These are phyloP conservation scores for Drosophila asahinai DNA, from an alignment of 1,140 invertebrate species.

Conservation along the genomic window DNA sequence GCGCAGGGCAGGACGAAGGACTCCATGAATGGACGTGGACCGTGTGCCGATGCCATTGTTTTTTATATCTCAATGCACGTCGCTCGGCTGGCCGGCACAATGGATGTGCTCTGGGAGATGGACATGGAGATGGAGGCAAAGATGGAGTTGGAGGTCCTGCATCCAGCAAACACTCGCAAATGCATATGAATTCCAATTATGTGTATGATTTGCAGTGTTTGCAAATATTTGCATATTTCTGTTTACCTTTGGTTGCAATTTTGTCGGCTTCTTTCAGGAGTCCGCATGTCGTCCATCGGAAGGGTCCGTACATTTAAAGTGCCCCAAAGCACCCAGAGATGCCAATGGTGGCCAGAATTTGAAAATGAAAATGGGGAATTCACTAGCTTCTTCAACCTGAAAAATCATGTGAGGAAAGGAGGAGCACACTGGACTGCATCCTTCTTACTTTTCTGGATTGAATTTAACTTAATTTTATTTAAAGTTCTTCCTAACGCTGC, in stretches of 20 bases:
- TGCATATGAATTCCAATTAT: slow-evolving; percentile 75
- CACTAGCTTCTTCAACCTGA: too few species aligned
- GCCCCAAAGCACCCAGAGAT: too few species aligned
- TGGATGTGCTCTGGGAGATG: slow-evolving; percentile 12
- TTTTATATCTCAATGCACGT: slow-evolving; percentile 68
- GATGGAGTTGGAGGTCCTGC: neutral
- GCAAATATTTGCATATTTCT: slow-evolving; percentile 73
- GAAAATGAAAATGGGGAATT: too few species aligned
- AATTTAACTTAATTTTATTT: too few species aligned
- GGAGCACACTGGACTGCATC: too few species aligned
- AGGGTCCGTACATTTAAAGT: neutral
- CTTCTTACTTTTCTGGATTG: too few species aligned
- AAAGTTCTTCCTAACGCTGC: too few species aligned
- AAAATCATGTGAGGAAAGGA: too few species aligned
- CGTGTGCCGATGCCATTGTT: slow-evolving; percentile 71
- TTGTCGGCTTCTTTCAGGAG: slow-evolving; percentile 64
- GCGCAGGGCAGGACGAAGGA: slow-evolving; percentile 17
- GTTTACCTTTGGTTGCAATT: slow-evolving; percentile 78
- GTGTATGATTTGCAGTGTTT: slow-evolving; percentile 75
- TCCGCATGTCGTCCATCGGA: neutral
- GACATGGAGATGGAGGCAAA: neutral
- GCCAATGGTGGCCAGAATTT: too few species aligned
- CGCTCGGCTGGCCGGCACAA: slow-evolving; percentile 54
- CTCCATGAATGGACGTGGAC: slow-evolving; percentile 37
- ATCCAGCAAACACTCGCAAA: slow-evolving; percentile 16